A percentile compares a stretch with the other conserved stretches of the same genome.
phyloP scores from a whole-genome alignment of 2,113 vertebrate species.

The Saccopteryx leptura region DNA sequence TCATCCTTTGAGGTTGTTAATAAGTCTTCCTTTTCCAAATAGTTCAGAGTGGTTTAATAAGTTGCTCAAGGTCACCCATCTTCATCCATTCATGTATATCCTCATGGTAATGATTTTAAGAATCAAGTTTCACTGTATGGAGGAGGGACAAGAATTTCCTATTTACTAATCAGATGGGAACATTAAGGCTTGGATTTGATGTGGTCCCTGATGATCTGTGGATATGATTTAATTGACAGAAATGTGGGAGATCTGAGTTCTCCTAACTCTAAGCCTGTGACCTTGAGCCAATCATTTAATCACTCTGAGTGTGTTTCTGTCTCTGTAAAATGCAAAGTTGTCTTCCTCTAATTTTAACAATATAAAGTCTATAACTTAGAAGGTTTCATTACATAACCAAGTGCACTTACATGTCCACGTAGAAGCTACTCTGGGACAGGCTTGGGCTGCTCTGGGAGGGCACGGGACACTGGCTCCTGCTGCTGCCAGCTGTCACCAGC shows the following conservation, averaged over 20 bases:
- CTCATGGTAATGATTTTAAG: background rate
- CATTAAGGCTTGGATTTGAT: background rate
- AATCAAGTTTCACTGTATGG: background rate
- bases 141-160: conserved; percentile 3
- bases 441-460: background rate
- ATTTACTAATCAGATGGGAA: background rate
- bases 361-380: background rate
- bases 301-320: background rate
- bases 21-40: background rate
- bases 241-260: conserved; percentile 12
- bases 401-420: background rate
- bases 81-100: background rate
- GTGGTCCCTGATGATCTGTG: background rate
- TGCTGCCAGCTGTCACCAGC: background rate
- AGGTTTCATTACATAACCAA: background rate
- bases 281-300: background rate
- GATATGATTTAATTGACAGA: background rate
- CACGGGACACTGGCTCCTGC: too few species aligned
- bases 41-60: background rate
- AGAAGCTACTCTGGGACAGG: background rate
- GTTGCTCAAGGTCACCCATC: background rate
- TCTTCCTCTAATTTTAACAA: conserved; percentile 8
- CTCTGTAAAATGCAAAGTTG: background rate
- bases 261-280: background rate
- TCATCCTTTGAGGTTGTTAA: background rate